Base-by-base conservation (phyloP, 2,888 invertebrate species). In the Dendrolimus houi region DNA sequence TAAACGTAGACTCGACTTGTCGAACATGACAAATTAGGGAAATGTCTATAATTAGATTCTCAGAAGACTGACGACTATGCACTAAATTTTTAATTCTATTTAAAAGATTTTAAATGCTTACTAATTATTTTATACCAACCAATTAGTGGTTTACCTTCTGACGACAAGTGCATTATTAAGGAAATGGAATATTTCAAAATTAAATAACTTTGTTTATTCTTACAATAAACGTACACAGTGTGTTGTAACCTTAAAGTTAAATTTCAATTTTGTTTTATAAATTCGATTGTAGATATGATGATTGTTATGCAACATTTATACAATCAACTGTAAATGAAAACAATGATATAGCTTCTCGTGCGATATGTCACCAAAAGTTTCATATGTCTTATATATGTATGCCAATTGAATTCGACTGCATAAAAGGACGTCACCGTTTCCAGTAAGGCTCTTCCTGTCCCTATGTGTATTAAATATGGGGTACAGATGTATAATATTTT, bases 371-470 rank as follows among this genome's bases (percentile, higher is more conserved):
- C 67, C 47, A 12, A 47, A 29, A 29, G 29, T 6, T 29, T 29
- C 3, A 29, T 29, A 29, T 29, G 6, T n/a, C n/a, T 29, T 3
- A 29, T 0, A 6, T 29, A 29, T 29, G 29, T 29, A 29, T 29
- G 29, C 29, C 3, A 29, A 29, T 29, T 29, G 29, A 29, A 29
- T 29, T 29, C 6, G 29, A 29, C 29, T 29, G 29, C 29, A 29
- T 29, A 29, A 29, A 29, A 55, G 65, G 62, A 60, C 67, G 66
- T 67, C 71, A 71, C 65, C 62, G 57, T 64, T 62, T 63, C 69
- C 68, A 69, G 64, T 74, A 71, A 69, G 70, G 74, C 68, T 64
- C 71, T 73, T 75, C 72, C 75, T 72, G 71, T 63, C 65, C 62
- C 60, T 62, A 55, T 65, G 63, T 62, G 59, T 55, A 60, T 63